Evolutionary conservation across 2,797 vertebrate genomes (phyloP), one percentile per base, ranked within the genome.

Genomic region (Hippoglossus hippoglossus): DNA sequence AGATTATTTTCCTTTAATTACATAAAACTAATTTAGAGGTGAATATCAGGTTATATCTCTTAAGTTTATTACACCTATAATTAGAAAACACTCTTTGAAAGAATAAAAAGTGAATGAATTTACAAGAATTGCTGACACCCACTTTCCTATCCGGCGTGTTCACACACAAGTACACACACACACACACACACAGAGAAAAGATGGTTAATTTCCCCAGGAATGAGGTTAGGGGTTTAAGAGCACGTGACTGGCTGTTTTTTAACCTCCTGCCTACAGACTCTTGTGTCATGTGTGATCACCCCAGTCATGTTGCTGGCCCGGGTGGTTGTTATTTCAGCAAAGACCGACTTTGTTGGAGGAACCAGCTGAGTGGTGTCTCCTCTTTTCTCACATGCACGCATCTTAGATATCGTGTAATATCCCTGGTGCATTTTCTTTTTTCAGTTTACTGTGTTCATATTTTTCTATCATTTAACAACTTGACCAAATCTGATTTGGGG

Each of bases 241-340:
- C 92, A 94, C 83, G 86, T 92, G 91, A 93, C 81, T 66, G 71
- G 76, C 81, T 93, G 87, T 91, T 91, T 91, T 93, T 91, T 92
- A 90, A 92, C 90, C 93, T 91, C 93, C 87, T 93, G 92, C 91
- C 93, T 93, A 87, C 92, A 93, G 94, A 91, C 92, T 93, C 87
- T 82, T 88, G 88, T 94, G 92, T 94, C 93, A 94, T 86, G 77
- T 92, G 86, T 87, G 90, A 95, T 94, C 92, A 92, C 84, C 93
- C 93, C 92, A 94, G 80, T 82, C 50, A 59, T 83, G 82, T 91
- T 89, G 88, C 87, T 57, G 83, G 83, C 87, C 87, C 54, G 82
- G 82, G 78, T 69, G 51, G 89, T 90, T 89, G 83, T 90, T 83
- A 79, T 88, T 86, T 80, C 76, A 81, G 77, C 87, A 92, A n/a